Percentiles rank a stretch among this genome's conserved stretches.
These are phyloP conservation scores for Cheiracanthium punctorium DNA, from an alignment of 2,888 invertebrate genomes.

Conservation along the genomic window DNA sequence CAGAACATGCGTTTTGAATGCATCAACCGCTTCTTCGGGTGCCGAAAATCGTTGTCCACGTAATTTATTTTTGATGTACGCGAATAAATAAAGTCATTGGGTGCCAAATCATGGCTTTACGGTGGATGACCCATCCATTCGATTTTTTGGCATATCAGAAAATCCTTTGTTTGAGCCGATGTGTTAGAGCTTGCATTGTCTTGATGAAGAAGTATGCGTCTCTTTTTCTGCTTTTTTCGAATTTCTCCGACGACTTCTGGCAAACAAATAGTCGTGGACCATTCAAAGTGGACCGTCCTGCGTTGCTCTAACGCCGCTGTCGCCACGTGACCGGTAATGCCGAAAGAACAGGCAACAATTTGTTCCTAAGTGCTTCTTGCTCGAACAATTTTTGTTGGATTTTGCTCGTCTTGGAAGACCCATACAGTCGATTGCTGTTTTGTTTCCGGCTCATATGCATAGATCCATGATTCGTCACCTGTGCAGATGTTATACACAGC, in stretches of 20 bases:
- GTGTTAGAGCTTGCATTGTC: conserved; percentile 13
- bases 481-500: conserved; percentile 2
- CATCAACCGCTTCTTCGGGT: conserved; percentile 1
- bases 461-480: conserved; percentile 20
- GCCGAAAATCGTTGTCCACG: background rate
- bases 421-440: conserved; percentile 11
- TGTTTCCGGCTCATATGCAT: conserved; percentile 14
- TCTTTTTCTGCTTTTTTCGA: background rate
- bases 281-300: background rate
- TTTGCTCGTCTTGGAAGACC: background rate
- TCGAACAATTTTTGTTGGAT: conserved; percentile 21
- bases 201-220: conserved; percentile 9
- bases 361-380: background rate
- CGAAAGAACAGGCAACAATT: conserved; percentile 3
- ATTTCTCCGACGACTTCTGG: background rate
- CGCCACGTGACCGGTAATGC: background rate
- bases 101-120: background rate
- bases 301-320: conserved; percentile 5
- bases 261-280: conserved; percentile 1
- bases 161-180: background rate
- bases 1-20: conserved; percentile 12
- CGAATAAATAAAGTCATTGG: background rate
- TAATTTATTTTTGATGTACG: background rate
- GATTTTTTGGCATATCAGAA: background rate
- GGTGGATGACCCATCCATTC: background rate